Base-by-base conservation (phyloP, 1,140 invertebrate species). In the Apocrypta bakeri region DNA sequence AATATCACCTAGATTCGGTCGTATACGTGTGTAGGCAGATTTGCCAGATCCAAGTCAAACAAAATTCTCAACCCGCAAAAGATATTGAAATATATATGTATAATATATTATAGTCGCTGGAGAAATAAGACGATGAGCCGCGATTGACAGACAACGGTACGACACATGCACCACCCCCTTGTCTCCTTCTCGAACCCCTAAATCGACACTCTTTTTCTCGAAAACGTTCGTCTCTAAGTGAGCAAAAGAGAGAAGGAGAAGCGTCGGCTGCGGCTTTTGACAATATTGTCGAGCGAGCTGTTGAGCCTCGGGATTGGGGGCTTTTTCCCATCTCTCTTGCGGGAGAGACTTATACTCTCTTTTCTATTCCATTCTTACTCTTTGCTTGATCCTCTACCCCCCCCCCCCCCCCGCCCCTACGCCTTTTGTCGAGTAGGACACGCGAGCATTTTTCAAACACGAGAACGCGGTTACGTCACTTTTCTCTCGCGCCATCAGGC, bases 131-230 rank as follows among this genome's bases (percentile, higher is more conserved):
- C 24, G 29, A 11, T 8, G 33, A 17, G 31, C 17, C 14, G 25
- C 27, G 27, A 71, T 71, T 71, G 68, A 71, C 68, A 37, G 68
- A 37, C 68, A 9, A n/a, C 27, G 25, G 11, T 29, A 27, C 14
- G 66, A 42, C 40, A 17, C 17, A 21, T 17, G 42, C 42, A 17
- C 14, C 17, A 4, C n/a, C 48, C 17, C 21, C 7, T 21, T 56
- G 17, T n/a, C 2, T 37, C 33, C 9, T 9, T 37, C 33, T 37
- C 33, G 3, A 2, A 37, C 17, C 48, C 17, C 14, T 56, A 71
- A 73, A 73, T 73, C 71, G 71, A 73, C 71, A 71, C 68, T 25
- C 68, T 71, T 71, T 71, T 9, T 71, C 21, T 14, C 14, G 68
- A 14, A 21, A 56, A 56, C 48, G 64, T 25, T 66, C 64, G 33